Evolutionary conservation across 2,113 vertebrate genomes (phyloP).

Genomic region (Mobula hypostoma): DNA sequence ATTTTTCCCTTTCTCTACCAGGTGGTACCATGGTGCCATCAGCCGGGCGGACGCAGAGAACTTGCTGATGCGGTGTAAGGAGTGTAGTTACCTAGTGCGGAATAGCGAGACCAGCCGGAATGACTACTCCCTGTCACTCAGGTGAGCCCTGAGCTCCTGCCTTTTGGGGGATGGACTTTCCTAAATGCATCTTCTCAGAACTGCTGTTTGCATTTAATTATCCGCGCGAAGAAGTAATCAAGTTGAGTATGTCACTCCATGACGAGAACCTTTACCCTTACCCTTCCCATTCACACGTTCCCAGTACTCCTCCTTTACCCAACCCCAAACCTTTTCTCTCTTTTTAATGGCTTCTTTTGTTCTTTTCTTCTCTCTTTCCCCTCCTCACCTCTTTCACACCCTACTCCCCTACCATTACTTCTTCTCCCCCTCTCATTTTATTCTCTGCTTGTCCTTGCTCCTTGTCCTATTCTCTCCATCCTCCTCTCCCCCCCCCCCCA

Average conservation of each 20-base stretch:
- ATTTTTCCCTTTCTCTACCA: neutral
- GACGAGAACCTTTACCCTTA: no score
- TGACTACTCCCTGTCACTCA: constrained; percentile 39
- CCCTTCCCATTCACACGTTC: no score
- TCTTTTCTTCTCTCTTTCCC: neutral
- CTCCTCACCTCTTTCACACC: neutral
- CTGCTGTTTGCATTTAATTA: neutral
- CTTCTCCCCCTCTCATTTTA: neutral
- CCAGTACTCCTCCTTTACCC: no score
- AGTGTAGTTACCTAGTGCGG: constrained; percentile 39
- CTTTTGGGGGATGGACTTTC: neutral
- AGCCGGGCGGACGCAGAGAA: constrained; percentile 39
- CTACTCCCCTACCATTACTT: neutral
- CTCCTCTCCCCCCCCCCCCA: neutral
- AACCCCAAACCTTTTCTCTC: neutral
- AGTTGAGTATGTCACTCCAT: neutral
- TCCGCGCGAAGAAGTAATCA: neutral
- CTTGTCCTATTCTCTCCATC: neutral
- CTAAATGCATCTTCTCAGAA: neutral
- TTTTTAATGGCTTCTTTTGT: no score
- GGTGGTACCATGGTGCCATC: constrained; percentile 39
- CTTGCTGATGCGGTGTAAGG: constrained; percentile 38
- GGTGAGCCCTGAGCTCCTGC: neutral
- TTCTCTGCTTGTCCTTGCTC: neutral
- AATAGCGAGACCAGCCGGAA: constrained; percentile 39